Conservation (phyloP, 1,140 invertebrate species). For the Drosophila mojavensis region DNA sequence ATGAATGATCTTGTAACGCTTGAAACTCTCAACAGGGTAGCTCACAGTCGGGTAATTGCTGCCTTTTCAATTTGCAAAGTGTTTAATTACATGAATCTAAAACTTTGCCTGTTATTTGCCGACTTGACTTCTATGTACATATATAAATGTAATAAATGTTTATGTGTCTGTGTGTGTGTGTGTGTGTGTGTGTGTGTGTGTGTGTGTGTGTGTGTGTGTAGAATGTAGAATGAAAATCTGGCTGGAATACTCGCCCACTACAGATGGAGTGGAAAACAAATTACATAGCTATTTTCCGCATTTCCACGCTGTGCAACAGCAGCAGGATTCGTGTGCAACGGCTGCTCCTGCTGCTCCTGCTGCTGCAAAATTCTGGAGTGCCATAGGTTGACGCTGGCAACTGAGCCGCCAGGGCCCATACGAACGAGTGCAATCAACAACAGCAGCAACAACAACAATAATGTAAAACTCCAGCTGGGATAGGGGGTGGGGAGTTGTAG, state of each 20-base stretch:
- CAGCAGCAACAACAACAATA: constrained; percentile 16
- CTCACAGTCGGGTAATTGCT: background rate
- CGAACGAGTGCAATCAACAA: constrained; percentile 25
- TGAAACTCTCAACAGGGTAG: background rate
- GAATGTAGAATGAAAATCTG: background rate
- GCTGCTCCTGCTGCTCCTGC: constrained; percentile 7
- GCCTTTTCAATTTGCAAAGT: background rate
- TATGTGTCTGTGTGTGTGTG: background rate
- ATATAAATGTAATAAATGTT: background rate
- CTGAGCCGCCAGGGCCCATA: constrained; percentile 14
- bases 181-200: background rate
- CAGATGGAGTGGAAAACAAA: constrained; percentile 54
- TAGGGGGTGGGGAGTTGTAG: background rate
- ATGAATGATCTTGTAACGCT: background rate
- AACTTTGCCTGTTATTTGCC: constrained; percentile 6
- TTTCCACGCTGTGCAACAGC: constrained; percentile 21
- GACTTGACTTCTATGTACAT: background rate
- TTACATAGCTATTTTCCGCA: constrained; percentile 71
- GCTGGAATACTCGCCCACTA: constrained; percentile 4
- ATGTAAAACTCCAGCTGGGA: constrained; percentile 2
- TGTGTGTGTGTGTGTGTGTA: background rate
- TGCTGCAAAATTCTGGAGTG: constrained; percentile 37
- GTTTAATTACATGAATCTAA: constrained; percentile 1
- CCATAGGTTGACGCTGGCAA: constrained; percentile 31
- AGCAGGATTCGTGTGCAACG: background rate